Evolutionary conservation across 2,797 vertebrate species (phyloP), one percentile per base, ranked within the genome.

Genomic region (Xiphophorus birchmanni): DNA sequence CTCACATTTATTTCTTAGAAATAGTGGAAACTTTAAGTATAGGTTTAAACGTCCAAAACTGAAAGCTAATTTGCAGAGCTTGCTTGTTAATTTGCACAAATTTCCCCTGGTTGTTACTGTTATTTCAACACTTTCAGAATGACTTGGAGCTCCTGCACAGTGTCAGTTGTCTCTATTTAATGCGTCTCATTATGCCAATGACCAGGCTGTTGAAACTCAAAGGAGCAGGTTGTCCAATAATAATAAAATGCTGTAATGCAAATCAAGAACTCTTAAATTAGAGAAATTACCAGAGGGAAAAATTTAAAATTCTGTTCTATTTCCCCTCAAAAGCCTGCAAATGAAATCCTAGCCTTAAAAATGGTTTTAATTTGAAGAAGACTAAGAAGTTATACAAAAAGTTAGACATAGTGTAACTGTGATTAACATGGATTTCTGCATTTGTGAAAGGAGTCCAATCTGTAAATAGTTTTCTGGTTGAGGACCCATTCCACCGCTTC

Each of bases 91-190:
- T 56, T 76, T 56, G 48, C 42, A 56, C 79, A 71, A 45, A 58
- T 65, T 77, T 37, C 47, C 47, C 73, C 71, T 42, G 67, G 48
- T 35, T 50, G n/a, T 63, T 72, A 17, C 76, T 73, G 29, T 73
- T 76, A 73, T 73, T 81, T 65, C 69, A 73, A 48, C 69, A 77
- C 56, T 29, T 74, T 29, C 56, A 35, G 42, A 76, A 45, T 73
- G 65, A 52, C 40, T 10, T n/a, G 58, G 17, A 26, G 73, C 73
- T 71, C 29, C 79, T 80, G 79, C 42, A 60, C 50, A 73, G 52
- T 72, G 56, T 74, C 50, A 45, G 1, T 58, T 37, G 42, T 58
- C 60, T 67, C 72, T 54, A 13, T 52, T 45, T 67, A 26, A 47
- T 37, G 40, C 32, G 23, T 77, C 37, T 77, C 48, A 5, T 65